Evolutionary conservation across 1,140 invertebrate species (phyloP), one percentile per base, ranked within the genome.

Genomic region (Trypoxylus dichotomus): DNA sequence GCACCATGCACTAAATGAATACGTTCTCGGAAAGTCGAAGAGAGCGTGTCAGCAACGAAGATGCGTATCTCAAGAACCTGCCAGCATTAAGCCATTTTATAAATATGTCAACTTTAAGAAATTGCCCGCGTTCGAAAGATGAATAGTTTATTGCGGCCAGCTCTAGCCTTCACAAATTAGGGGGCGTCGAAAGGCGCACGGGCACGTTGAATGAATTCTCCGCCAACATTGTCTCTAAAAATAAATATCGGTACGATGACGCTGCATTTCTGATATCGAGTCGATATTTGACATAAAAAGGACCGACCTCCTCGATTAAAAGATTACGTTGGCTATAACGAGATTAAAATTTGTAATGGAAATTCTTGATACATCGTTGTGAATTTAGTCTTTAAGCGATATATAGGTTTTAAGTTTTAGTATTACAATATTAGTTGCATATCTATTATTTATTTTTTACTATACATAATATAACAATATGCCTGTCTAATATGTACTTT

Each of bases 61-160:
- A 42, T 37, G 25, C 24, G 75, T 29, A 76, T 76, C 54, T 32
- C 58, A 10, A 27, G 27, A 32, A 76, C 8, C 21, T 63, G 43
- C 27, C 29, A 32, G 32, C 75, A 63, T 76, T 63, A 76, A 54
- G 13, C 25, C 79, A 79, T 80, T 80, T 80, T 80, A 80, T 80
- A 80, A 80, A 80, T 79, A 80, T 80, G 79, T 80, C 79, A 80
- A 77, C 77, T 75, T 32, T 76, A 80, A 80, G 79, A 74, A 73
- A 76, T 79, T 77, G 75, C 79, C 15, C 58, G 72, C 76, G 29
- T 42, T 68, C 27, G 47, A 42, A 72, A 78, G 79, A 79, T 75
- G 74, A 77, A 77, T 76, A 60, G 79, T 58, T 43, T 77, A 68
- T 73, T 27, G 58, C 73, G 47, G 63, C 60, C 73, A 77, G 58